These are phyloP conservation scores for Drosophila saltans DNA, from an alignment of 1,140 invertebrate species.

Conservation along the genomic window DNA sequence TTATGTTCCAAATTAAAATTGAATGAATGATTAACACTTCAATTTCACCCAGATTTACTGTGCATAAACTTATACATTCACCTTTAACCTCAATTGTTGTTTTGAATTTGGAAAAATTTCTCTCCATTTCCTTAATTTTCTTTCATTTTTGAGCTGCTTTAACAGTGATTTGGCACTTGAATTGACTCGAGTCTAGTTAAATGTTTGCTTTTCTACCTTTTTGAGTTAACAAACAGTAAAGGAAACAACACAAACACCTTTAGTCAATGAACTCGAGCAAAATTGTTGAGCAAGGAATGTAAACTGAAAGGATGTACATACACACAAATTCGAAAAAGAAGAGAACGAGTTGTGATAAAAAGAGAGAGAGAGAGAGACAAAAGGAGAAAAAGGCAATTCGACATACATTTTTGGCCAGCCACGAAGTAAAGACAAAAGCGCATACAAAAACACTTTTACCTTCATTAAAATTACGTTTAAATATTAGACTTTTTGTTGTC, in stretches of 20 bases:
- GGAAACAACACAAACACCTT: conserved; percentile 17
- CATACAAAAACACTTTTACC: conserved; percentile 57
- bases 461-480: conserved; percentile 74
- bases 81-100: not conserved
- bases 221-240: conserved; percentile 5
- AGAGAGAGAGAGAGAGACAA: not conserved
- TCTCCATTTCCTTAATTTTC: not conserved
- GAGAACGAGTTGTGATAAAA: not conserved
- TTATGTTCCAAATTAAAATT: too few relatives aligned
- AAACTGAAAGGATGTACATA: conserved; percentile 16
- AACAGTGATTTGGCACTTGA: not conserved
- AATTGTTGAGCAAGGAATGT: conserved; percentile 14
- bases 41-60: too few relatives aligned
- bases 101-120: not conserved
- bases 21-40: too few relatives aligned
- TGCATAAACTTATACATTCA: too few relatives aligned
- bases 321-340: conserved; percentile 14
- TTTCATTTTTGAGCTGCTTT: not conserved
- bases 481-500: conserved; percentile 54
- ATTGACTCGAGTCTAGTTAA: not conserved
- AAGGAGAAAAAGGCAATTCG: not conserved
- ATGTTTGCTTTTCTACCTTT: conserved; percentile 4
- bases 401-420: conserved; percentile 9
- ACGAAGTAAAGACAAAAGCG: conserved; percentile 45
- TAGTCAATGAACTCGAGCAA: conserved; percentile 16